phyloP scores from a whole-genome alignment of 1,140 invertebrate genomes.

The Pectinophora gossypiella region DNA sequence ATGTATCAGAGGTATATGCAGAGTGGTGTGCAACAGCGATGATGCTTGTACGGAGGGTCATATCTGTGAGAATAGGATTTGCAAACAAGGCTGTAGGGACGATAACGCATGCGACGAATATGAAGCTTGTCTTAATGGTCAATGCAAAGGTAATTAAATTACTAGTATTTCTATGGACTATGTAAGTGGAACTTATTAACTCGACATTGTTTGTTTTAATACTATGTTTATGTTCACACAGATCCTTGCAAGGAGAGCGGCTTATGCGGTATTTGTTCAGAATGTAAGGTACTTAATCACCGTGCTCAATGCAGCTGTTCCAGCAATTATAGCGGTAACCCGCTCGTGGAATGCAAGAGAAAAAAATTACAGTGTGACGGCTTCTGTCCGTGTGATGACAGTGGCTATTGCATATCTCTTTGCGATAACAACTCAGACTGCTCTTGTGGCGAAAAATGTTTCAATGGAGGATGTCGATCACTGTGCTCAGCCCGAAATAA shows the following conservation, averaged over 20 bases:
- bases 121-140: conserved; percentile 87
- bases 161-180: background rate
- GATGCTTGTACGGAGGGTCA: conserved; percentile 85
- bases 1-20: conserved; percentile 87
- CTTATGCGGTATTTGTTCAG: conserved; percentile 88
- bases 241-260: conserved; percentile 84
- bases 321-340: conserved; percentile 86
- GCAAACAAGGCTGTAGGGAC: conserved; percentile 88
- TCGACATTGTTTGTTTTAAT: too few relatives aligned
- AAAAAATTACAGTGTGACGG: conserved; percentile 79
- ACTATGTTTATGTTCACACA: conserved; percentile 40
- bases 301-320: conserved; percentile 90
- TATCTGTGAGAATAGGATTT: conserved; percentile 91
- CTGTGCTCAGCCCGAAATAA: conserved; percentile 76
- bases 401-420: conserved; percentile 83
- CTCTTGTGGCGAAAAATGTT: conserved; percentile 84
- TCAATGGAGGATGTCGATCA: conserved; percentile 77
- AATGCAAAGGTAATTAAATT: conserved; percentile 81
- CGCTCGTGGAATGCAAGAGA: conserved; percentile 82
- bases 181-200: background rate
- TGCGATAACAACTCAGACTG: conserved; percentile 84
- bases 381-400: conserved; percentile 86
- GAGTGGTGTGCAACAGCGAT: conserved; percentile 90
- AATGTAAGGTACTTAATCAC: conserved; percentile 88
- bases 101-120: conserved; percentile 85